These are phyloP conservation scores for Hafferia zeledoni DNA, from an alignment of 2,797 vertebrate genomes.

Conservation along the genomic window DNA sequence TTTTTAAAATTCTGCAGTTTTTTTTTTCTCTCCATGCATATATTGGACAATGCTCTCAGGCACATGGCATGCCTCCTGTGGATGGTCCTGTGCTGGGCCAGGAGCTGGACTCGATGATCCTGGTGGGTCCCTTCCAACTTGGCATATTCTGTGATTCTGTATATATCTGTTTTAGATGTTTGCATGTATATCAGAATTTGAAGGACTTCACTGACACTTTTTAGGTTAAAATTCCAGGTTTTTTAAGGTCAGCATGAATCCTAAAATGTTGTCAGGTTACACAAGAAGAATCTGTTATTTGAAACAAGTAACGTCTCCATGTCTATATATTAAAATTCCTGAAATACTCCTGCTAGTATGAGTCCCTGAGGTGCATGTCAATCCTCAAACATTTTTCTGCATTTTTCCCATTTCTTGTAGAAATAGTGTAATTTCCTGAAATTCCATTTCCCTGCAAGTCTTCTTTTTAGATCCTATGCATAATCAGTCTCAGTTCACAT, in stretches of 20 bases:
- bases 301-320: not conserved
- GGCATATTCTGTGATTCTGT: not conserved
- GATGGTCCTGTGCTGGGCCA: not conserved
- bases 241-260: not conserved
- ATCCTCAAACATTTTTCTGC: not conserved
- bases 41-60: not conserved
- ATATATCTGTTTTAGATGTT: not conserved
- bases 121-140: not conserved
- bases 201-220: not conserved
- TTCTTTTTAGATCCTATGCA: not conserved
- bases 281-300: not conserved
- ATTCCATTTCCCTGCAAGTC: not conserved
- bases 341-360: not conserved
- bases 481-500: conserved; percentile 18
- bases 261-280: not conserved
- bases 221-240: not conserved
- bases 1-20: not conserved
- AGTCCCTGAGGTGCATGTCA: not conserved
- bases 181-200: not conserved
- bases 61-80: not conserved
- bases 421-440: conserved; percentile 1
- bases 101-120: not conserved
- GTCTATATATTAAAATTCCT: not conserved
- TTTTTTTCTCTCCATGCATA: not conserved
- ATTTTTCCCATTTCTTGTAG: not conserved